Evolutionary conservation across 2,113 vertebrate genomes (phyloP).

Genomic region (Phodopus roborovskii): DNA sequence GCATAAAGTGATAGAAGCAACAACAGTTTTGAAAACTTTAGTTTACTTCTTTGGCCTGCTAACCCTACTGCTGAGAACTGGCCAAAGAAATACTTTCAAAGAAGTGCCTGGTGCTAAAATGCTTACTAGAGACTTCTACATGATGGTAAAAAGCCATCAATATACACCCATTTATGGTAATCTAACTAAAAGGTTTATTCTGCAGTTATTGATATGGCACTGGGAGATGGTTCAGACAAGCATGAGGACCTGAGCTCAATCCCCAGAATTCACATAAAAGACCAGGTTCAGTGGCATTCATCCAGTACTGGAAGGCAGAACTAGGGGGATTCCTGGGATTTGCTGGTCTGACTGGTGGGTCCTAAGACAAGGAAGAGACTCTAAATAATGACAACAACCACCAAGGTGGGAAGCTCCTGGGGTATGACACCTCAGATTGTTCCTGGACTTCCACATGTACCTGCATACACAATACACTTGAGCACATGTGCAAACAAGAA

Average conservation of each 20-base stretch:
- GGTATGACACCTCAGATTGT: not conserved
- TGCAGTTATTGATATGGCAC: not conserved
- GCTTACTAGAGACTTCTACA: not conserved
- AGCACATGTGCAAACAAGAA: not conserved
- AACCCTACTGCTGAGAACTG: not conserved
- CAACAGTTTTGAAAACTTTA: not conserved
- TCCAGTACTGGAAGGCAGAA: not conserved
- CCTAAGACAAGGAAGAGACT: not conserved
- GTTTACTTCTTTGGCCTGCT: not conserved
- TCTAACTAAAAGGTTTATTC: constrained; percentile 13
- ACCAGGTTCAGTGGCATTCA: not conserved
- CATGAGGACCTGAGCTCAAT: not conserved
- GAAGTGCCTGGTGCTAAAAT: not conserved
- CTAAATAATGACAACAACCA: not conserved
- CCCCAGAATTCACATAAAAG: not conserved
- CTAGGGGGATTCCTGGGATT: not conserved
- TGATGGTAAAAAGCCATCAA: not conserved
- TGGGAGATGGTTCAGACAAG: not conserved
- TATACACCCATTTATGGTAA: not conserved
- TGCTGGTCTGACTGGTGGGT: not conserved
- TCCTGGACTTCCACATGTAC: not conserved
- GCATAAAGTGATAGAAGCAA: not conserved
- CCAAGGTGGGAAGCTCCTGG: not conserved
- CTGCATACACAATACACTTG: not conserved
- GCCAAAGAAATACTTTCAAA: constrained; percentile 19